phyloP scores from a whole-genome alignment of 2,113 vertebrate species.

The Spizaetus ornatus region DNA sequence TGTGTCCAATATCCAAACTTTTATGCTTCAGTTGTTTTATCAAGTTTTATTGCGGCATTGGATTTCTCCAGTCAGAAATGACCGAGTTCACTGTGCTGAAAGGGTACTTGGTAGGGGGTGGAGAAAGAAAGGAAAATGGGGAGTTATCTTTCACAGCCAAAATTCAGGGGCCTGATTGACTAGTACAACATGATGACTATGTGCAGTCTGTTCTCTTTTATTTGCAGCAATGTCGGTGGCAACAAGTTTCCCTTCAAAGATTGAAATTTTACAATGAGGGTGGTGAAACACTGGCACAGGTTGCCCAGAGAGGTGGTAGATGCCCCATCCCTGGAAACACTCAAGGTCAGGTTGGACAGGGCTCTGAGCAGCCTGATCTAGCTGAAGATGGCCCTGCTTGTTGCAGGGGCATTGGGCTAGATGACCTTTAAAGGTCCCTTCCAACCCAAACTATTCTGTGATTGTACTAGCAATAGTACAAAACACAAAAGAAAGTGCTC shows the following conservation, averaged over 20 bases:
- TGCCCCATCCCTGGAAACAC: neutral
- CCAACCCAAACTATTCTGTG: neutral
- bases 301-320: neutral
- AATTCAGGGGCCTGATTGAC: neutral
- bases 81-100: neutral
- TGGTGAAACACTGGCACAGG: neutral
- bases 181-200: neutral
- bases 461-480: neutral
- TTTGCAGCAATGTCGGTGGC: neutral
- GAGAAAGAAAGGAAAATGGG: neutral
- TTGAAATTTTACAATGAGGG: neutral
- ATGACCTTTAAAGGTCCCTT: neutral
- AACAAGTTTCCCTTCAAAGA: neutral
- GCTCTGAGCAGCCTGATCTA: neutral
- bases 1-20: neutral
- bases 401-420: neutral
- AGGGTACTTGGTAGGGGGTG: neutral
- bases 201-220: neutral
- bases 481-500: neutral
- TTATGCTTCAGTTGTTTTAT: neutral
- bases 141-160: neutral
- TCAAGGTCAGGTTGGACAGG: rapidly evolving
- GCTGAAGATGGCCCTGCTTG: neutral
- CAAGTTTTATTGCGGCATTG: rapidly evolving
- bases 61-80: neutral